Base-by-base conservation (phyloP, 2,888 invertebrate species). In the Nomada ferruginata region DNA sequence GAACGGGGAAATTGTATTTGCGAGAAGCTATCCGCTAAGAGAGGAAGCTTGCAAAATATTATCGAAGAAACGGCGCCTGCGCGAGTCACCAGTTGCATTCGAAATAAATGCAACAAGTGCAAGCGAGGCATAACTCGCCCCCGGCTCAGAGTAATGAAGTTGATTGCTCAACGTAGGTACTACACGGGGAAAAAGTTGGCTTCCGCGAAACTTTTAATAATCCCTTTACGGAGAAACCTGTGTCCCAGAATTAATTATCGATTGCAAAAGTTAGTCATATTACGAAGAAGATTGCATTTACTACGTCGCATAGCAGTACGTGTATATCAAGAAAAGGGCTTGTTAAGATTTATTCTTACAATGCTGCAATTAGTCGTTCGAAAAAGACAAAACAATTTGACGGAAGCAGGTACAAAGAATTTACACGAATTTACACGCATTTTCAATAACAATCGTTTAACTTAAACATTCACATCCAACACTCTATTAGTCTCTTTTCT, bases 101-200 rank as follows among this genome's bases (percentile, higher is more conserved):
- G 11, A 42, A 15, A 60, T 55, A 26, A 71, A 78, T 80, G 79
- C 79, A 80, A 80, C 79, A 80, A 80, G 79, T 80, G 71, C 66
- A 71, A 42, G 36, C 15, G 18, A 29, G 55, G 61, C 52, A 63
- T 59, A 29, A 42, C 23, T 20, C 29, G 13, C n/a, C 47, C 23
- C 42, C 9, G 13, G 11, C 50, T 69, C 20, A 44, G 44, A 64
- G 11, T 20, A 29, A n/a, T 36, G 29, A 11, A 0, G 20, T 57
- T 20, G 13, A 23, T 23, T 13, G 47, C 11, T 47, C 47, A 47
- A 15, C 47, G 11, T 2, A 3, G 15, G 5, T 23, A 26, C 29
- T 26, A 5, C 10, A 57, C 1, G 26, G 15, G 26, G 7, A 13
- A 26, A 15, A 13, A 26, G 26, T 26, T 59, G 9, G 36, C 9